These are phyloP conservation scores for Thymelicus lineola DNA, from an alignment of 2,888 invertebrate species.

Conservation along the genomic window DNA sequence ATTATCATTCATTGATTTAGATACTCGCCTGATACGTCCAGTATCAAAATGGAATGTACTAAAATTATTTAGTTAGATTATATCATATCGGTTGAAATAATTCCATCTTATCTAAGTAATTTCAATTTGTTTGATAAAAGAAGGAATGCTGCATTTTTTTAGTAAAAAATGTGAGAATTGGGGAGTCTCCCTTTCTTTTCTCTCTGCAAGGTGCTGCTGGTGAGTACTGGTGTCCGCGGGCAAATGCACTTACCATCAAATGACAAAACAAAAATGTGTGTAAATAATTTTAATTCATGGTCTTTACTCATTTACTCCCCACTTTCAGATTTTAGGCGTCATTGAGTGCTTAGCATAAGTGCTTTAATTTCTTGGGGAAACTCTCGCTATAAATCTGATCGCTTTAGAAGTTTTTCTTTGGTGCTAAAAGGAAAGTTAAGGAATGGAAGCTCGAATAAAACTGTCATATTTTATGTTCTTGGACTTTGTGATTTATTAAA, in stretches of 20 bases:
- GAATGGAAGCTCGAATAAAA: conserved; percentile 43
- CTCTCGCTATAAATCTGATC: conserved; percentile 59
- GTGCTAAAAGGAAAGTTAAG: conserved; percentile 57
- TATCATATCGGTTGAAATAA: background rate
- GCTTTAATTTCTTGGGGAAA: conserved; percentile 48
- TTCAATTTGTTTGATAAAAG: background rate
- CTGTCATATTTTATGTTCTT: background rate
- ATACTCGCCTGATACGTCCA: background rate
- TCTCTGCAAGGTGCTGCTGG: no score
- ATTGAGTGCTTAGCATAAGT: conserved; percentile 3
- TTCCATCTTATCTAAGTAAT: conserved; percentile 3
- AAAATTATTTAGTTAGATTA: background rate
- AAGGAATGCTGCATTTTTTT: background rate
- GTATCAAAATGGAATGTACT: background rate
- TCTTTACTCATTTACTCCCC: background rate
- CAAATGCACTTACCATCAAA: no score
- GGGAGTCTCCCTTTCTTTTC: no score
- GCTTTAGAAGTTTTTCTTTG: conserved; percentile 54
- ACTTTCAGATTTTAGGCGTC: conserved; percentile 1
- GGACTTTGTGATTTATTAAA: background rate
- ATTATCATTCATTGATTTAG: conserved; percentile 6
- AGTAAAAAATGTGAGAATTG: no score
- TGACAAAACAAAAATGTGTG: no score
- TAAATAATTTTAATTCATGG: no score
- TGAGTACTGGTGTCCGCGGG: no score